Conservation (phyloP, 1,140 invertebrate genomes). For the Drosophila lacertosa region DNA sequence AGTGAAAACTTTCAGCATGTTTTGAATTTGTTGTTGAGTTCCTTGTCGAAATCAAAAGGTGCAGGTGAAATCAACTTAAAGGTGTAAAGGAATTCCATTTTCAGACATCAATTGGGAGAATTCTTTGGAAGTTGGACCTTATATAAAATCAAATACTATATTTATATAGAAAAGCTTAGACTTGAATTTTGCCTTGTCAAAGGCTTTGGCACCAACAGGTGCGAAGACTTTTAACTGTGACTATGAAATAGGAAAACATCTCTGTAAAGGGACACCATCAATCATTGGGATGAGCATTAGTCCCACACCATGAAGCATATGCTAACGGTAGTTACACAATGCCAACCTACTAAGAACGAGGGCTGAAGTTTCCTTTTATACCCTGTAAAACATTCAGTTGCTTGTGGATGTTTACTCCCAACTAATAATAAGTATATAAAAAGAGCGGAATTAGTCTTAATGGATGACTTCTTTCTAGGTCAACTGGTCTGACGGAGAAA, state of each 20-base stretch:
- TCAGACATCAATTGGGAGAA: too few relatives aligned
- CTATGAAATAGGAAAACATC: constrained; percentile 34
- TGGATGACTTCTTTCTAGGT: too few relatives aligned
- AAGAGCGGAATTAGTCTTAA: too few relatives aligned
- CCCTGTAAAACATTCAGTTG: too few relatives aligned
- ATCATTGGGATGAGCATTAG: constrained; percentile 53
- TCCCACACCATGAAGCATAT: constrained; percentile 54
- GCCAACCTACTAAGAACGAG: constrained; percentile 30
- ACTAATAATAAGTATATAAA: too few relatives aligned
- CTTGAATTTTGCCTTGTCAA: too few relatives aligned
- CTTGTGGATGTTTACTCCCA: too few relatives aligned
- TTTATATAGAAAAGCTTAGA: too few relatives aligned
- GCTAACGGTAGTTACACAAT: constrained; percentile 56
- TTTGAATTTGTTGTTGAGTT: constrained; percentile 18
- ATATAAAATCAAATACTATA: too few relatives aligned
- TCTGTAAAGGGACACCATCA: constrained; percentile 56
- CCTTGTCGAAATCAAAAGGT: background rate
- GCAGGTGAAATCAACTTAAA: background rate
- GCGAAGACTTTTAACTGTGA: constrained; percentile 17
- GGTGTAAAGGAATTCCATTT: background rate
- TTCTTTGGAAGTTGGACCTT: background rate
- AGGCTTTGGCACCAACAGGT: too few relatives aligned
- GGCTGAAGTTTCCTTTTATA: background rate
- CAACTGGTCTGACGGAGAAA: too few relatives aligned
- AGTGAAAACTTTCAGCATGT: constrained; percentile 46